Base-by-base conservation (phyloP, 35 echinoderm and acorn worm species). In the Chiridota heheva region DNA sequence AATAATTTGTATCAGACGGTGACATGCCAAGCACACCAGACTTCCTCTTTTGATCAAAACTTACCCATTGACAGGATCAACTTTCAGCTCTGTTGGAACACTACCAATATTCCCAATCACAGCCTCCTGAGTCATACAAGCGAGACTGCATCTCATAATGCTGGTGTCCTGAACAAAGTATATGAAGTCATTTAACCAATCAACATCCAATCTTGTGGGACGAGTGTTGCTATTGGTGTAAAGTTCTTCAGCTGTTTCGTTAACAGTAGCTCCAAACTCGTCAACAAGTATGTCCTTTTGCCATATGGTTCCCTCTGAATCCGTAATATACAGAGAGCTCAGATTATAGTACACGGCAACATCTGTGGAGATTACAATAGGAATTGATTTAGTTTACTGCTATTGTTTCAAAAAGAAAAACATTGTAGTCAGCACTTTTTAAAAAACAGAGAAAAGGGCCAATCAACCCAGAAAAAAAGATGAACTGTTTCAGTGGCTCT, bases 51-150 rank as follows among this genome's bases (percentile, higher is more conserved):
- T n/a, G n/a, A n/a, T 65, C 36, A 77, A 20, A 35, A 72, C 84
- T 82, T 40, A 90, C 92, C 92, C 92, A 82, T 77, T 81, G 45
- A 81, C 90, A 0, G 92, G 92, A 76, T 96, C 92, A 30, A 96
- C 82, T 37, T 78, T 75, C 32, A 96, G 36, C 24, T 96, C 92
- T 7, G 40, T 41, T 20, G 87, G 92, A 2, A 62, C 12, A 0
- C 58, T 42, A 58, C 58, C 77, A 5, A 90, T 16, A 55, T 62
- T 40, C 39, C 60, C 62, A 20, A 96, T 62, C 46, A 64, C 92
- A 29, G 79, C n/a, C 31, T 57, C 82, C 56, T 30, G 32, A 56
- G 55, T 41, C 35, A 41, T 58, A 4, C 81, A 67, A 62, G 65
- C 47, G 38, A 90, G 63, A 48, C 6, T 26, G 35, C 65, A 69